Evolutionary conservation across 2,797 vertebrate genomes (phyloP).

Genomic region (Hephaestus fuliginosus): DNA sequence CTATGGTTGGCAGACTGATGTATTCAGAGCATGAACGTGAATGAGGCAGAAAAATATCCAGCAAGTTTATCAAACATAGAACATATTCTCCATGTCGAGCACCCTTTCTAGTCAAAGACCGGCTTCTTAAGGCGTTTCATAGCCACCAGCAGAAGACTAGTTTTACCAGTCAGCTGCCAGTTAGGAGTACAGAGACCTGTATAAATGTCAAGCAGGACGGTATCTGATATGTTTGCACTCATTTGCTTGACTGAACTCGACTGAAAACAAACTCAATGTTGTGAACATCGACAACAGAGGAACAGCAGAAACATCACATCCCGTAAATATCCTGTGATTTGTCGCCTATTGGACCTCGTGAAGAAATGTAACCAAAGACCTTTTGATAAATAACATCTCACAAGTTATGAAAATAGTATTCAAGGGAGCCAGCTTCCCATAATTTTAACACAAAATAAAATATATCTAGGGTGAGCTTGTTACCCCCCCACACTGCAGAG

Average conservation of each 20-base stretch:
- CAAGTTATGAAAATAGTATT: slow-evolving; percentile 87
- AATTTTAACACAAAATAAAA: slow-evolving; percentile 74
- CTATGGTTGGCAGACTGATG: neutral
- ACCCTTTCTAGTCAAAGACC: neutral
- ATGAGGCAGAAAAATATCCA: slow-evolving; percentile 3
- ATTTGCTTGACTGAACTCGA: neutral
- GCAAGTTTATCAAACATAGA: neutral
- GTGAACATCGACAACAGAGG: slow-evolving; percentile 14
- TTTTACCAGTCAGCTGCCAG: slow-evolving; percentile 2
- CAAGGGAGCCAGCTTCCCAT: slow-evolving; percentile 78
- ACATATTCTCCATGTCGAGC: neutral
- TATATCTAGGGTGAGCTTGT: slow-evolving; percentile 58
- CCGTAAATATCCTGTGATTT: slow-evolving; percentile 64
- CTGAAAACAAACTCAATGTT: slow-evolving; percentile 4
- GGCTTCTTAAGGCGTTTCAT: neutral
- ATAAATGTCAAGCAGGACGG: neutral
- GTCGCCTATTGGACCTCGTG: slow-evolving; percentile 37
- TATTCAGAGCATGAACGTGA: neutral
- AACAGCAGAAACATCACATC: slow-evolving; percentile 65
- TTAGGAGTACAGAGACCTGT: too few species aligned
- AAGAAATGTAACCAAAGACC: slow-evolving; percentile 78
- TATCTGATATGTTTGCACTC: neutral
- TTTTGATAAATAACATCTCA: slow-evolving; percentile 96
- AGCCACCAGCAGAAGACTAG: neutral
- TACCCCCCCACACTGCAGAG: slow-evolving; percentile 28